These are phyloP conservation scores for Drosophila borealis DNA, from an alignment of 2,888 invertebrate species.

Conservation along the genomic window DNA sequence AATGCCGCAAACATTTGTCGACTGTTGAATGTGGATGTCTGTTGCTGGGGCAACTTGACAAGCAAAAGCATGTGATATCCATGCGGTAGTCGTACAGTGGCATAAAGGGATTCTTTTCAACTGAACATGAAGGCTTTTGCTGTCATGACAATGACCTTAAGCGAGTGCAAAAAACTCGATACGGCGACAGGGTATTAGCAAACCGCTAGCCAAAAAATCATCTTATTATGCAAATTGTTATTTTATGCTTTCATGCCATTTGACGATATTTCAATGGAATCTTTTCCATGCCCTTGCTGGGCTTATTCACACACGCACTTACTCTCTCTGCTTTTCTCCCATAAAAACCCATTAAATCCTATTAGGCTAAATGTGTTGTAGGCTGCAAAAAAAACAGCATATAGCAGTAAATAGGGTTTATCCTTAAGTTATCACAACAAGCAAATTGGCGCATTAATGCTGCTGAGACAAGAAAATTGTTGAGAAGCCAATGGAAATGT, in stretches of 20 bases:
- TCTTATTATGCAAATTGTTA: conserved; percentile 76
- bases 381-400: conserved; percentile 21
- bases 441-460: conserved; percentile 60
- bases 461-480: conserved; percentile 8
- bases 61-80: conserved; percentile 26
- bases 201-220: conserved; percentile 57
- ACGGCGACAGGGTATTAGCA: conserved; percentile 33
- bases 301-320: not conserved
- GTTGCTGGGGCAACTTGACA: conserved; percentile 40
- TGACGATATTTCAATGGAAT: conserved; percentile 47
- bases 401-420: conserved; percentile 53
- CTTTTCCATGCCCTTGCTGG: conserved; percentile 4
- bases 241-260: conserved; percentile 59
- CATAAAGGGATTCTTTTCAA: conserved; percentile 24
- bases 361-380: conserved; percentile 55
- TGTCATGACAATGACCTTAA: conserved; percentile 47
- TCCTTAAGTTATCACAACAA: conserved; percentile 55
- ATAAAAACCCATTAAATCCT: conserved; percentile 59
- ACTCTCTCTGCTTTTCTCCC: not conserved
- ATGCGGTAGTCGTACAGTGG: conserved; percentile 7
- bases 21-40: conserved; percentile 23
- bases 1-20: not conserved
- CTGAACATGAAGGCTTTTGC: conserved; percentile 29
- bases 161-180: conserved; percentile 25
- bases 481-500: conserved; percentile 7